Evolutionary conservation across 2,888 invertebrate species (phyloP).

Genomic region (Sussaba pulchella): DNA sequence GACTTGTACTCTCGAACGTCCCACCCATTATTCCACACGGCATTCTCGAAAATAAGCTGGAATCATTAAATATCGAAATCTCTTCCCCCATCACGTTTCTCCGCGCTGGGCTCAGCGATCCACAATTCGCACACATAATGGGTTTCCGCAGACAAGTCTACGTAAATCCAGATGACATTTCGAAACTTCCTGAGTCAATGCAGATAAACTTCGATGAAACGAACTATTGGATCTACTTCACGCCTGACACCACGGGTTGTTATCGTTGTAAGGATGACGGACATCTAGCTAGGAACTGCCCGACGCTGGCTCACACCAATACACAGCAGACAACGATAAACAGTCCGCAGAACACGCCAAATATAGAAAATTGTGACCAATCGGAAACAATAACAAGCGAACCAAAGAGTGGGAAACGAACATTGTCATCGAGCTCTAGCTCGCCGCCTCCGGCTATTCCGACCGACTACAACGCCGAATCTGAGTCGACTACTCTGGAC

Average conservation of each 20-base stretch:
- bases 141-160: slow-evolving; percentile 64
- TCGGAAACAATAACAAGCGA: background rate
- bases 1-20: slow-evolving; percentile 35
- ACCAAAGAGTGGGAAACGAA: no score
- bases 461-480: no score
- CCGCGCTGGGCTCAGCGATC: no score
- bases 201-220: slow-evolving; percentile 12
- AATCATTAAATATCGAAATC: slow-evolving; percentile 3
- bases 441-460: no score
- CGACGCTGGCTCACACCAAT: background rate
- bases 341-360: background rate
- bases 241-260: slow-evolving; percentile 19
- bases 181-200: slow-evolving; percentile 46
- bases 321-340: background rate
- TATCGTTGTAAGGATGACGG: slow-evolving; percentile 9
- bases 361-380: background rate
- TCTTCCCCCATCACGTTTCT: no score
- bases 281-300: slow-evolving; percentile 17
- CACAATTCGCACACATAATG: no score
- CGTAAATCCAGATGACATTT: slow-evolving; percentile 53
- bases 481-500: no score
- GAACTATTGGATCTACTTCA: slow-evolving; percentile 7
- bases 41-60: background rate
- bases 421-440: no score
- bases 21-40: slow-evolving; percentile 25